Base-by-base conservation (phyloP, 1,140 invertebrate species). In the Dolichoris vasculosae region DNA sequence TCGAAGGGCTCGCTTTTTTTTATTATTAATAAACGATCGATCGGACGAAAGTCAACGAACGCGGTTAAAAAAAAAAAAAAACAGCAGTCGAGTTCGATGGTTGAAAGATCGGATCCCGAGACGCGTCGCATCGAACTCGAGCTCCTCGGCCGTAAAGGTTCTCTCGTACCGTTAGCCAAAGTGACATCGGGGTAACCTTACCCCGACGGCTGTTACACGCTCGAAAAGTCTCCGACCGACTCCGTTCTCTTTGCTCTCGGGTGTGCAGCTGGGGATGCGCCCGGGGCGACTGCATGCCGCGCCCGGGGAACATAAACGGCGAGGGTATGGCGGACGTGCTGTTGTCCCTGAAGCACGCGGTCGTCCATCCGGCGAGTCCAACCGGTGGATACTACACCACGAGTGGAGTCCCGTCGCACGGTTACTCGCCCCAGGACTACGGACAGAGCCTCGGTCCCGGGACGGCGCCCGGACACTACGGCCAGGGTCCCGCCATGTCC, bases 301-400 rank as follows among this genome's bases (percentile, higher is more conserved):
- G 92, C 82, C 63, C 89, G 9, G 87, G 88, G 55, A 93, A 92
- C 63, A 85, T 88, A 9, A 93, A 93, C 81, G 93, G 94, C 30
- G 94, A 95, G 90, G 95, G 96, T 86, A 96, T 97, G 82, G 97
- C 97, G 1, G 97, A 98, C 89, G 97, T 97, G 35, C 94, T 98
- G 40, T 93, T 98, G 84, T 97, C 97, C 0, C 92, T 98, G 84
- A 98, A 98, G 92, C 97, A 98, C 90, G 96, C 97, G 0, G 96
- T 98, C 20, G 96, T 97, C 20, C 97, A 97, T 93, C 96, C 96
- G 15, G 95, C 95, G 86, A 94, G 94, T 93, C 90, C 92, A 86
- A 91, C 94, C 86, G 89, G 92, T 32, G 92, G 90, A 79, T 93
- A 91, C 86, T 93, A 92, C 87, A 90, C 92, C 15, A 92, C 92